Base-by-base conservation (phyloP, 2,797 vertebrate species). In the Philypnodon macrostomus region DNA sequence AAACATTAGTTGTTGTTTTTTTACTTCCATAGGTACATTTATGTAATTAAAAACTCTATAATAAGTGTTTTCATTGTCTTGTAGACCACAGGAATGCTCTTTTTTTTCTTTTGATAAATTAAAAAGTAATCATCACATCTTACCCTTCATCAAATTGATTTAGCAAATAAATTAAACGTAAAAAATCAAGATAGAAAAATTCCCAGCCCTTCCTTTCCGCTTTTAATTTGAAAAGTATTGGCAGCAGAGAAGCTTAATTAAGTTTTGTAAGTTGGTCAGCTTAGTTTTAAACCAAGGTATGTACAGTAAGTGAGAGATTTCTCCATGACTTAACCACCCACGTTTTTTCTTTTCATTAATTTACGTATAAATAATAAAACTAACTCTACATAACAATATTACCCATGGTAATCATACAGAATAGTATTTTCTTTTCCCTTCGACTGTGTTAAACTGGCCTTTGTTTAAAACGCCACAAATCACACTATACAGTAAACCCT, bases 11-110 rank as follows among this genome's bases (percentile, higher is more conserved):
- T 32, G 27, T 31, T 15, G 8, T 42, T 81, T 76, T 78, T 83
- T 77, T 45, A 87, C 85, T 86, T 88, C 84, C 83, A 84, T 88
- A 85, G 70, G 70, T 88, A 88, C 83, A 88, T 85, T 85, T 84
- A 86, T 88, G 86, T 82, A 85, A 89, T 89, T 89, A 88, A 89
- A 91, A 88, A 86, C 84, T 90, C 88, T 91, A 85, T 89, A 85
- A 85, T 88, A 88, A 85, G 77, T 77, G 73, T 86, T 79, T 84
- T 77, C 82, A 73, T 82, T 51, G 62, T 81, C 77, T 76, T 76
- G 67, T 58, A 80, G 84, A 86, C 81, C 63, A 63, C 76, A 69
- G 63, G 70, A 85, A 84, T 86, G 66, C 73, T 79, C 63, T 76
- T 79, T 84, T 78, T 82, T 62, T 60, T 52, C 26, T 67, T 32